Percentiles rank a stretch among this genome's conserved stretches.
Evolutionary conservation across 2,797 vertebrate genomes (phyloP).

Genomic region (Pitangus sulphuratus): DNA sequence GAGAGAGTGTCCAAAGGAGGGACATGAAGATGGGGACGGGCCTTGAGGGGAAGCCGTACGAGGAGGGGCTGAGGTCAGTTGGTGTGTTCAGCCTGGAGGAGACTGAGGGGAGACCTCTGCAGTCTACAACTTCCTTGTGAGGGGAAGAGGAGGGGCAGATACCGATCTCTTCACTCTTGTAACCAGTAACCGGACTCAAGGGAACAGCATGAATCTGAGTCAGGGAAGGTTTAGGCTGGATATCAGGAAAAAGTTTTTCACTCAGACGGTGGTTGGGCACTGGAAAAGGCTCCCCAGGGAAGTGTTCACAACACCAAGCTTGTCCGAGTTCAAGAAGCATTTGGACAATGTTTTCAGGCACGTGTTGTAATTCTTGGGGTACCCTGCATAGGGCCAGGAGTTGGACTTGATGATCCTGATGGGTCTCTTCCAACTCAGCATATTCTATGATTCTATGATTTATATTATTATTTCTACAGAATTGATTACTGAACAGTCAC

Average conservation of each 20-base stretch:
- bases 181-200: accelerated
- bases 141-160: neutral
- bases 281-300: neutral
- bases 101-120: neutral
- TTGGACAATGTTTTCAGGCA: neutral
- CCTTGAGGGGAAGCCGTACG: neutral
- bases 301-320: neutral
- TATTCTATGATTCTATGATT: neutral
- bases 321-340: accelerated
- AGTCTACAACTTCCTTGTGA: neutral
- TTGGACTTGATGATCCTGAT: neutral
- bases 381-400: neutral
- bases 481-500: neutral
- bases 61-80: accelerated
- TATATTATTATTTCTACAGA: neutral
- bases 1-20: neutral
- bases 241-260: accelerated
- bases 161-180: too few species aligned
- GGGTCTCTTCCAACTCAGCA: neutral
- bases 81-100: neutral
- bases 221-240: neutral
- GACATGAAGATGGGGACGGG: neutral
- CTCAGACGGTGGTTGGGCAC: accelerated
- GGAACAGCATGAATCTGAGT: neutral
- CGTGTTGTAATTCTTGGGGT: neutral